Evolutionary conservation across 2,797 vertebrate species (phyloP).

Genomic region (Dendrocincla tyrannina): DNA sequence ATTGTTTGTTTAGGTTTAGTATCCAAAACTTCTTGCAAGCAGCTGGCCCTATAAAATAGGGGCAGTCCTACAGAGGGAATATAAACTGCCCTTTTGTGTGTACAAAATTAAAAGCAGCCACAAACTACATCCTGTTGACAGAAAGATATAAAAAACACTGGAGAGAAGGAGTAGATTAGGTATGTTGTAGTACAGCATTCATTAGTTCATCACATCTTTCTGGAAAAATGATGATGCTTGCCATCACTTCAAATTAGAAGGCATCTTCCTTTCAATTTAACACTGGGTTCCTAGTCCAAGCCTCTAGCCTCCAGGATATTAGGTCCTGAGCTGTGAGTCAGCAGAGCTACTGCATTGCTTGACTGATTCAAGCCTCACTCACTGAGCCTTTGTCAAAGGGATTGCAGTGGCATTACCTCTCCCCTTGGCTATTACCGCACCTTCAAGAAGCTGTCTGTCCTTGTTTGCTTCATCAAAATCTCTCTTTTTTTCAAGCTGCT

Average conservation of each 20-base stretch:
- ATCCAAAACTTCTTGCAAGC: not conserved
- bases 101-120: not conserved
- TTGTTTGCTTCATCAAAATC: not conserved
- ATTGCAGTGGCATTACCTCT: not conserved
- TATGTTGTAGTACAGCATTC: not conserved
- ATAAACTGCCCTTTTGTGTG: not conserved
- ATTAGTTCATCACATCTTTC: not conserved
- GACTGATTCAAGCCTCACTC: not conserved
- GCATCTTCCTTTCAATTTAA: not conserved
- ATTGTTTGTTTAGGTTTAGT: not conserved
- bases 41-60: not conserved
- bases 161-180: not conserved
- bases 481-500: not conserved
- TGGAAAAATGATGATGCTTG: not conserved
- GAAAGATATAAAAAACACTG: not conserved
- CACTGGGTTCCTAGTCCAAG: not conserved
- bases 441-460: not conserved
- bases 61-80: not conserved
- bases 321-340: constrained; percentile 32
- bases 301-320: not conserved
- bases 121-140: constrained; percentile 47
- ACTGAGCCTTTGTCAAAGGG: not conserved
- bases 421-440: not conserved
- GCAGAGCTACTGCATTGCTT: not conserved
- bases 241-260: constrained; percentile 21